These are phyloP conservation scores for Oreochromis spilurus DNA, from an alignment of 2,113 vertebrate species.

Conservation along the genomic window DNA sequence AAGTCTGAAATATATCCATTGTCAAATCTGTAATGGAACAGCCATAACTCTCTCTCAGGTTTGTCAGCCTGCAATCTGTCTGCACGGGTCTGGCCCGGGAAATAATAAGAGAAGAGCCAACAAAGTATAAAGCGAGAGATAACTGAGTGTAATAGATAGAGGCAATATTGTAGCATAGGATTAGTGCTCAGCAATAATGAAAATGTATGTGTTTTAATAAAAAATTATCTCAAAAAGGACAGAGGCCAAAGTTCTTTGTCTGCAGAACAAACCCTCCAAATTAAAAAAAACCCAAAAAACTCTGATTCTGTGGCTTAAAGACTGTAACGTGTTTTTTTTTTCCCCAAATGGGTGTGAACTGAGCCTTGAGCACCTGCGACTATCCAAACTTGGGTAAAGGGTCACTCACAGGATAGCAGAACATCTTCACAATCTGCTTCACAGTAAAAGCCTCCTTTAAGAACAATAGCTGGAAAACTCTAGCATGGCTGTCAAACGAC, in stretches of 20 bases:
- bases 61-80: conserved; percentile 8
- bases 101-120: not conserved
- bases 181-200: conserved; percentile 5
- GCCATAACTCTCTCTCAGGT: conserved; percentile 38
- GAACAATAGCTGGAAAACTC: not conserved
- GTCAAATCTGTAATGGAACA: conserved; percentile 36
- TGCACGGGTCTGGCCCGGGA: not conserved
- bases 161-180: not conserved
- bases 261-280: not conserved
- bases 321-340: not conserved
- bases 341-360: not conserved
- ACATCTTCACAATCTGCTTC: not conserved
- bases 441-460: not conserved
- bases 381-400: not conserved
- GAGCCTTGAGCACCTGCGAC: not conserved
- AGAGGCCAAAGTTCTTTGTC: not conserved
- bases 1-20: conserved; percentile 42
- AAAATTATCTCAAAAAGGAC: not conserved
- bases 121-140: conserved; percentile 17
- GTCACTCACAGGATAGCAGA: not conserved
- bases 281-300: fast-evolving
- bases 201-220: conserved; percentile 37
- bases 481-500: not conserved
- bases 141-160: conserved; percentile 10
- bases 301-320: not conserved